Base-by-base conservation (phyloP, 2,113 vertebrate genomes). In the Callocephalon fimbriatum region DNA sequence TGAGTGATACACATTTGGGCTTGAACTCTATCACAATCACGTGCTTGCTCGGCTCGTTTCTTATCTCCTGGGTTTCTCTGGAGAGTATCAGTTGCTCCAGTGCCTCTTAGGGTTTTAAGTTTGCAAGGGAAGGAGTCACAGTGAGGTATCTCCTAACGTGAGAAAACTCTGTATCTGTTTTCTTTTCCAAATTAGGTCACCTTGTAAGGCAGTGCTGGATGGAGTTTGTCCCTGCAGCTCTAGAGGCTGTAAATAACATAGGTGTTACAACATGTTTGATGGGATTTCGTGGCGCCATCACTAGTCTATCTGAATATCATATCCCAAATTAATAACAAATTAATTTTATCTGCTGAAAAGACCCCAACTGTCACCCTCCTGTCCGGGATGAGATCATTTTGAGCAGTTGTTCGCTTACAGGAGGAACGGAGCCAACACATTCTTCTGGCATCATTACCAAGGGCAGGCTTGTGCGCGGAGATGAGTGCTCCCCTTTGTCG, bases 171-270 rank as follows among this genome's bases (percentile, higher is more conserved):
- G n/a, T 67, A 72, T 93, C 35, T 88, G 65, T 74, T 94, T 93
- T 92, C 83, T 87, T 61, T 94, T 88, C 91, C 94, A 94, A 94
- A 97, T 95, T 97, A 95, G 88, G 95, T 97, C 95, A 95, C 96
- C 73, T 89, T 81, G 51, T 95, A 42, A 89, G 79, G 92, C 94
- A 61, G 79, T 67, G 83, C 92, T 97, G 95, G 95, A 95, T 82
- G 66, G 66, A 84, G 76, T 65, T 91, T 72, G 61, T 91, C 86
- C 88, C 76, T 35, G 32, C 51, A 94, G 80, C 75, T 93, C 48
- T 1, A 51, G 56, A 53, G 80, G 80, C 73, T 82, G 93, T 96
- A 96, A 97, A 95, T 92, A 95, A 95, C 42, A 21, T 17, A 29
- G 35, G 54, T 53, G 75, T 96, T 97, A 95, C 79, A 90, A 91